phyloP scores from a whole-genome alignment of 2,113 vertebrate genomes.

The Potamarius usumacintae region DNA sequence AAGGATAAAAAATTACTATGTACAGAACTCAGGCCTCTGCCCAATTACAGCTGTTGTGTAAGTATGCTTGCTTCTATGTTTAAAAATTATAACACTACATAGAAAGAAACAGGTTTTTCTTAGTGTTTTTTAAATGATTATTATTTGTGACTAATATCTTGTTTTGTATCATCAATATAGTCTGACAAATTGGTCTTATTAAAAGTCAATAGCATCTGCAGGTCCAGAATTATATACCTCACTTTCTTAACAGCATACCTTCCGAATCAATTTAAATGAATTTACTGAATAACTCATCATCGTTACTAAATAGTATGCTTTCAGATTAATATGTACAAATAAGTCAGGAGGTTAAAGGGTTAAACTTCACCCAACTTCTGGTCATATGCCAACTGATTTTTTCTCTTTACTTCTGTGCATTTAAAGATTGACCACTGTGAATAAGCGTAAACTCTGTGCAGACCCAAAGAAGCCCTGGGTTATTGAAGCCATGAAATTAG shows the following conservation, averaged over 20 bases:
- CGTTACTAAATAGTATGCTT: neutral
- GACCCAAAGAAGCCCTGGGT: slow-evolving; percentile 33
- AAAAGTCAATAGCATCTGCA: neutral
- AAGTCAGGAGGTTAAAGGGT: neutral
- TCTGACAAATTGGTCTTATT: neutral
- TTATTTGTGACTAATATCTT: neutral
- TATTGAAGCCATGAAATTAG: neutral
- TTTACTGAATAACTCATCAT: neutral
- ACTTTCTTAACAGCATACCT: neutral
- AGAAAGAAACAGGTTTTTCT: neutral
- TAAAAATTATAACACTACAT: no score
- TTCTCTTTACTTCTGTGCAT: slow-evolving; percentile 1
- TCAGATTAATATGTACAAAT: neutral
- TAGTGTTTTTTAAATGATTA: neutral
- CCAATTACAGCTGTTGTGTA: slow-evolving; percentile 38
- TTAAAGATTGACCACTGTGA: slow-evolving; percentile 40
- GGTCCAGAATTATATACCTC: neutral
- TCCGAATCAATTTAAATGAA: neutral
- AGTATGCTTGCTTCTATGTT: slow-evolving; percentile 24
- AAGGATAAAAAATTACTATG: neutral
- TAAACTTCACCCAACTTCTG: neutral
- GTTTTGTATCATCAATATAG: neutral
- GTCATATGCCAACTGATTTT: neutral
- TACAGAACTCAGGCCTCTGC: slow-evolving; percentile 31
- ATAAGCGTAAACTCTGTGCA: neutral